Conservation (phyloP, 1,140 invertebrate species). For the Sipha flava region DNA sequence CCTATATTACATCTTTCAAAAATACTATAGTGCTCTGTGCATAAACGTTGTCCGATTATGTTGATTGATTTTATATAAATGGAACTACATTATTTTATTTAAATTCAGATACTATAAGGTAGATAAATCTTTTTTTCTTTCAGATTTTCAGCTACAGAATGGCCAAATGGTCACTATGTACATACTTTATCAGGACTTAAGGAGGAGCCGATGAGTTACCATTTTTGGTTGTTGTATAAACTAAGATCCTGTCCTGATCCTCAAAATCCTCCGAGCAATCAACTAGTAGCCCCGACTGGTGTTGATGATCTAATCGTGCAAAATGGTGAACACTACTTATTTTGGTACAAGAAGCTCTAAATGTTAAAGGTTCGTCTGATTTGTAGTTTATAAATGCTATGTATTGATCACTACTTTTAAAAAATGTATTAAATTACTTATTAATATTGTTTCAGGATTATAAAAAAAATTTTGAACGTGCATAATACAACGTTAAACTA, state of each 20-base stretch:
- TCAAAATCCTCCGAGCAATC: conserved; percentile 66
- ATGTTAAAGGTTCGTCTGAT: conserved; percentile 20
- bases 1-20: too few relatives aligned
- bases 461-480: not conserved
- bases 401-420: too few relatives aligned
- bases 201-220: conserved; percentile 77
- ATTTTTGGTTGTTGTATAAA: conserved; percentile 78
- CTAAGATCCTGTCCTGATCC: conserved; percentile 66
- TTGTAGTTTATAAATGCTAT: too few relatives aligned
- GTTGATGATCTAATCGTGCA: conserved; percentile 73
- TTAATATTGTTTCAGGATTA: not conserved
- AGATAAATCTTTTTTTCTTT: conserved; percentile 43
- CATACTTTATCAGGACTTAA: conserved; percentile 76
- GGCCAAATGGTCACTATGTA: conserved; percentile 84
- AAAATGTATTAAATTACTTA: too few relatives aligned
- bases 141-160: conserved; percentile 69
- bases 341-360: conserved; percentile 88
- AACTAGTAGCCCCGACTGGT: conserved; percentile 72
- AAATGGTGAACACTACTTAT: conserved; percentile 75
- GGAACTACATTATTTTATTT: too few relatives aligned
- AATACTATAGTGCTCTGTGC: too few relatives aligned
- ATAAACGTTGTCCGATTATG: too few relatives aligned
- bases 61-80: too few relatives aligned
- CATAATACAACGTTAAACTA: not conserved
- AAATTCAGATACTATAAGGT: too few relatives aligned